phyloP scores from a whole-genome alignment of 2,888 invertebrate genomes.

The Ennomos erosarius region DNA sequence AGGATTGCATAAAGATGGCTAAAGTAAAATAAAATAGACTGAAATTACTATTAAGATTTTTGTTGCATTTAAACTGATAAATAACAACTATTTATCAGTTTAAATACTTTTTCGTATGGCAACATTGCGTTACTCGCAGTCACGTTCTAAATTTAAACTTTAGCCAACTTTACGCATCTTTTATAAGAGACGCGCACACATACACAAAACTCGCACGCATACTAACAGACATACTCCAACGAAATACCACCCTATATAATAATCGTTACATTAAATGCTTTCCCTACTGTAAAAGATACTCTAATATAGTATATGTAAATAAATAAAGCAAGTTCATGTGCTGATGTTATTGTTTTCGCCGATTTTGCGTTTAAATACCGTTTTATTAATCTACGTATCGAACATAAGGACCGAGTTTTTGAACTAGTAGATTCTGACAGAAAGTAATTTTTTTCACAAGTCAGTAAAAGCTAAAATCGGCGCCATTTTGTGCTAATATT shows the following conservation, averaged over 20 bases:
- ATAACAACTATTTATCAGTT: too few species aligned
- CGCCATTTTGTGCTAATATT: conserved; percentile 28
- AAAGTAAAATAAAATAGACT: neutral
- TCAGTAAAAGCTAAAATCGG: conserved; percentile 7
- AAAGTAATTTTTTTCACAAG: neutral
- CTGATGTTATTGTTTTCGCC: conserved; percentile 12
- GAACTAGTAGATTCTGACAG: neutral
- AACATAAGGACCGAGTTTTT: neutral
- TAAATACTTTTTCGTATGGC: too few species aligned
- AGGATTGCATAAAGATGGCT: conserved; percentile 33
- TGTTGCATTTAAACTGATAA: too few species aligned
- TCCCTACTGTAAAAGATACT: conserved; percentile 53
- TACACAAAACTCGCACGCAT: conserved; percentile 2
- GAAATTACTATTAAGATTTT: too few species aligned
- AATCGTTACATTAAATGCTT: conserved; percentile 73
- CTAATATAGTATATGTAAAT: conserved; percentile 48
- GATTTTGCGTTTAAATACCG: conserved; percentile 7
- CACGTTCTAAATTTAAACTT: neutral
- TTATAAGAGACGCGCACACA: conserved; percentile 20
- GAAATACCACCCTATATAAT: conserved; percentile 58
- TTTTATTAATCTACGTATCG: conserved; percentile 1
- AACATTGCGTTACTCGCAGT: too few species aligned
- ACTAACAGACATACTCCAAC: conserved; percentile 45
- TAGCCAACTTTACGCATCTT: conserved; percentile 7
- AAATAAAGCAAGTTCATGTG: conserved; percentile 50